Percentiles rank a stretch among this genome's conserved stretches.
These are phyloP conservation scores for Callipepla californica DNA, from an alignment of 2,113 vertebrate species.

Conservation along the genomic window DNA sequence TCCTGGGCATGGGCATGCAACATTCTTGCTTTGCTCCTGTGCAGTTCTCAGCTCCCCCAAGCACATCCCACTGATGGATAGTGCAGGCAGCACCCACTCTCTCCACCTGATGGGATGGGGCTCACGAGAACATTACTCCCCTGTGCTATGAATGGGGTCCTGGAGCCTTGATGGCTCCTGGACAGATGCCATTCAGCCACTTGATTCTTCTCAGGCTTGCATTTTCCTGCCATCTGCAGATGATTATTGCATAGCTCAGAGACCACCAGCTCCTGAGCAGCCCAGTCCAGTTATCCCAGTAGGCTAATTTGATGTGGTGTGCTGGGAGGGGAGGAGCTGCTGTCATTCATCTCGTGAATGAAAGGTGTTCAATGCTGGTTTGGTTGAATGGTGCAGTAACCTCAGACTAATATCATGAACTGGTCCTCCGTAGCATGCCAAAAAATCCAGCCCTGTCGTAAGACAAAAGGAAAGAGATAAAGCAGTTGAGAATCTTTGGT, in stretches of 20 bases:
- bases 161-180: accelerated
- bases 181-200: neutral
- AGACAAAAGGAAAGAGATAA: neutral
- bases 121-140: neutral
- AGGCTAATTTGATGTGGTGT: neutral
- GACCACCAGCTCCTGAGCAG: neutral
- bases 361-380: neutral
- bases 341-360: neutral
- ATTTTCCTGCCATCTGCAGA: slow-evolving; percentile 1
- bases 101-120: accelerated
- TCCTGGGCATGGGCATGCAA: neutral
- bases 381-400: neutral
- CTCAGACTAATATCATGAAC: neutral
- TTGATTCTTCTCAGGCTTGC: neutral
- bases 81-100: neutral
- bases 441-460: neutral
- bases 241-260: neutral
- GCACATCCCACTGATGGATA: neutral
- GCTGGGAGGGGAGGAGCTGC: neutral
- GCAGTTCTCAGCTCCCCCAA: no score
- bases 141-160: accelerated
- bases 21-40: neutral
- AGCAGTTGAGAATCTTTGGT: neutral
- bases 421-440: neutral
- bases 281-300: neutral